Conservation (phyloP, 2,888 invertebrate genomes). For the Diachrysia chrysitis region DNA sequence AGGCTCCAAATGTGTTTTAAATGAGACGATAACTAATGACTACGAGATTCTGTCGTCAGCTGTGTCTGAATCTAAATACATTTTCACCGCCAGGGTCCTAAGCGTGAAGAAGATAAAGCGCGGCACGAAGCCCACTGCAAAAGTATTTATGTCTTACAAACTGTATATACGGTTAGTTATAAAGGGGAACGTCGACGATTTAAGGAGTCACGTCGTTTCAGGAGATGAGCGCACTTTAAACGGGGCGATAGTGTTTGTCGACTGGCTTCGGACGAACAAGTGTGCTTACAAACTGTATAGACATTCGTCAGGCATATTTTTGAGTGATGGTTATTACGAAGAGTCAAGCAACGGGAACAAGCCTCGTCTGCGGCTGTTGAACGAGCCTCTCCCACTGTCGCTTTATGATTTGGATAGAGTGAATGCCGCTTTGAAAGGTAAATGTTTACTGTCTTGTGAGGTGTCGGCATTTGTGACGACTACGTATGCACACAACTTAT, state of each 20-base stretch:
- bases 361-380: conserved; percentile 81
- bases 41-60: conserved; percentile 88
- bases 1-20: conserved; percentile 85
- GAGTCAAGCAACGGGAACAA: conserved; percentile 73
- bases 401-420: conserved; percentile 88
- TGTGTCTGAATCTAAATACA: conserved; percentile 88
- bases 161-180: conserved; percentile 83
- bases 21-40: conserved; percentile 89
- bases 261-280: conserved; percentile 85
- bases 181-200: conserved; percentile 82
- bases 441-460: conserved; percentile 81
- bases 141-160: conserved; percentile 85
- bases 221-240: conserved; percentile 82
- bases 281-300: conserved; percentile 85
- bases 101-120: conserved; percentile 86
- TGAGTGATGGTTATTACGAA: conserved; percentile 84
- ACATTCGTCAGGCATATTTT: conserved; percentile 86
- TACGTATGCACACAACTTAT: conserved; percentile 69
- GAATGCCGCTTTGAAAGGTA: conserved; percentile 88
- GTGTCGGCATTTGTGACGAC: conserved; percentile 72
- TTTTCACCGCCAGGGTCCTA: conserved; percentile 86
- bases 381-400: conserved; percentile 86
- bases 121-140: conserved; percentile 75
- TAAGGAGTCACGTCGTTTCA: conserved; percentile 80
- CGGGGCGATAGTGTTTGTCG: conserved; percentile 84